A percentile compares a stretch with the other conserved stretches of the same genome.
phyloP scores from a whole-genome alignment of 2,888 invertebrate species.

The Acanthococcus lagerstroemiae region DNA sequence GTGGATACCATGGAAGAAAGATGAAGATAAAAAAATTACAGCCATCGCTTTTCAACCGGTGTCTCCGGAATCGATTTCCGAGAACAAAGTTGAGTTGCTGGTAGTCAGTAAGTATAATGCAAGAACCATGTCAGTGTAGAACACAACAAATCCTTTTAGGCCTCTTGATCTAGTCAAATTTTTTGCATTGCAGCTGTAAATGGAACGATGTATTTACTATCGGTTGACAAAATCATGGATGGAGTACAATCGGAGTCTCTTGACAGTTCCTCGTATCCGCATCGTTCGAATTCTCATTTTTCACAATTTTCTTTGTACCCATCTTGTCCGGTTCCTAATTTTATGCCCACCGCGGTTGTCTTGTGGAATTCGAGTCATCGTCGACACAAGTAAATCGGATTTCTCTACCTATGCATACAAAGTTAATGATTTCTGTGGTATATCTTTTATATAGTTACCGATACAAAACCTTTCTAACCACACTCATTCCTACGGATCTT shows the following conservation, averaged over 20 bases:
- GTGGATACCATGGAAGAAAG: constrained; percentile 23
- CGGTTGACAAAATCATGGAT: constrained; percentile 3
- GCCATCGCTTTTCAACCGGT: constrained; percentile 26
- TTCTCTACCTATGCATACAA: not conserved
- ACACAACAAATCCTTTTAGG: not conserved
- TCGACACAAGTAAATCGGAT: not conserved
- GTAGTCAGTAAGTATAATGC: constrained; percentile 7
- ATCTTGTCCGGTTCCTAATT: not conserved
- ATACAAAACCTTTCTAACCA: too few species aligned
- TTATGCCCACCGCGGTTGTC: constrained; percentile 13
- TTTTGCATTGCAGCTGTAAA: constrained; percentile 2
- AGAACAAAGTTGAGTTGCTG: constrained; percentile 9
- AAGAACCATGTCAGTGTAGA: not conserved
- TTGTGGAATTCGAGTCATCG: constrained; percentile 23
- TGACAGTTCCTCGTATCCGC: too few species aligned
- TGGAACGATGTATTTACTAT: constrained; percentile 10
- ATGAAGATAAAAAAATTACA: constrained; percentile 13
- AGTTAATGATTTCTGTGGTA: too few species aligned
- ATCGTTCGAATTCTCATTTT: too few species aligned
- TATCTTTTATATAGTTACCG: too few species aligned
- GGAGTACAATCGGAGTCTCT: too few species aligned
- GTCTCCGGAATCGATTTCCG: constrained; percentile 4
- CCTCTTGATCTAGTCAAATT: not conserved
- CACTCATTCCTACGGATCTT: not conserved
- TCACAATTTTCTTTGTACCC: not conserved